Base-by-base conservation (phyloP, 2,113 vertebrate genomes). In the Oreochromis niloticus region DNA sequence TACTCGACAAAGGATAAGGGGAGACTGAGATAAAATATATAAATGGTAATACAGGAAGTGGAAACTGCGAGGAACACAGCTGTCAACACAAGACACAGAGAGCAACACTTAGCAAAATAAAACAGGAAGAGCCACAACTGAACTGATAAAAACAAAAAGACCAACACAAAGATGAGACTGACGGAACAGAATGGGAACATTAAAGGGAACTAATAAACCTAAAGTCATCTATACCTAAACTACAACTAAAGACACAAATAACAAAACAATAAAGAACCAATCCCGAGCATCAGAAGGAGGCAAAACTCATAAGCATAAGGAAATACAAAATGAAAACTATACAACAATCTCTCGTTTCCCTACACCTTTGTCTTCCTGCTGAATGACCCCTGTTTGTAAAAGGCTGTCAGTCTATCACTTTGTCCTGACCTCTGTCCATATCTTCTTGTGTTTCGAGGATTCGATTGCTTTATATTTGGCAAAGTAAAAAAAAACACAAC, bases 351-450 rank as follows among this genome's bases (percentile, higher is more conserved):
- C 75, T 71, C 50, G 6, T 83, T 83, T 52, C 48, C 30, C 11
- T 54, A 3, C 9, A 4, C 52, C 61, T 82, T 43, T 85, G 46
- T 85, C 66, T 41, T 92, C 55, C 79, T 52, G 80, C 54, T 68
- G 80, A 88, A 80, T 34, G 87, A 93, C 83, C 85, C 41, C 78
- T 82, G 87, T 88, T 83, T 83, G 81, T 89, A 84, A 82, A 84
- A 81, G 41, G 14, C 81, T 91, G 86, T 81, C 80, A 80, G 2
- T 91, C 80, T 54, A 5, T 24, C 56, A 59, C 57, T 59, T 46
- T 88, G 22, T 22, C 68, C 59, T 80, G 59, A 88, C 81, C 82
- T 75, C 88, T 78, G 19, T 6, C 52, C 43, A 41, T 83, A 66
- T 86, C 83, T 80, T 75, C 75, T 79, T 85, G 87, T 11, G 13